Percentiles rank a stretch among this genome's conserved stretches.
Conservation (phyloP, 2,797 vertebrate species). For the Melanotaenia pygmaea region DNA sequence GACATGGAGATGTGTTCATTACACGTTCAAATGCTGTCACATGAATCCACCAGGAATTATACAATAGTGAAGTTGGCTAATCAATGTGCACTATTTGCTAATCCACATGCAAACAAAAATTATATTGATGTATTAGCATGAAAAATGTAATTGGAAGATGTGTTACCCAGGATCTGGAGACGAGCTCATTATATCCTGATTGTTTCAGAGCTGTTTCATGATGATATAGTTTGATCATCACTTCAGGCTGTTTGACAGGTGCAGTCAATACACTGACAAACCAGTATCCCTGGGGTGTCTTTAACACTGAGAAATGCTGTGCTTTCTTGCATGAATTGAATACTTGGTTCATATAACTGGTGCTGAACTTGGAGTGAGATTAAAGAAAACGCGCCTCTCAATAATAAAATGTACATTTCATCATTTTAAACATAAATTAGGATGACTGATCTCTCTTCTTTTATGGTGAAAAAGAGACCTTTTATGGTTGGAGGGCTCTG, state of each 20-base stretch:
- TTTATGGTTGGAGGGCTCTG: not conserved
- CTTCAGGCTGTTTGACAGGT: not conserved
- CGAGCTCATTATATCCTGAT: not conserved
- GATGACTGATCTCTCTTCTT: not conserved
- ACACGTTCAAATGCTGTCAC: slow-evolving; percentile 7
- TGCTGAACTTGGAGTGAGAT: not conserved
- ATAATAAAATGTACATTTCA: slow-evolving; percentile 3
- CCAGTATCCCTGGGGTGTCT: not conserved
- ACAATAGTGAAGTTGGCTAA: not conserved
- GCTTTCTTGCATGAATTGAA: not conserved
- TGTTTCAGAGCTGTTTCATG: too few species aligned
- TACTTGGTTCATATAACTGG: not conserved
- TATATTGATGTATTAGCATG: not conserved
- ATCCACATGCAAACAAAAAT: not conserved
- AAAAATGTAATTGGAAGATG: not conserved
- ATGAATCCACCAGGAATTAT: slow-evolving; percentile 3
- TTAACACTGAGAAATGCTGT: slow-evolving; percentile 6
- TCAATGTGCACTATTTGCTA: not conserved
- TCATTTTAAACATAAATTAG: not conserved
- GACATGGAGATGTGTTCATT: slow-evolving; percentile 20
- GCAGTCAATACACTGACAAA: slow-evolving; percentile 9
- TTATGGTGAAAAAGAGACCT: not conserved
- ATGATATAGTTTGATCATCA: too few species aligned
- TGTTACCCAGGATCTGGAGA: not conserved
- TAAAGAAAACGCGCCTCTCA: not conserved